phyloP scores from a whole-genome alignment of 1,140 invertebrate genomes.

The Drosophila ananassae region DNA sequence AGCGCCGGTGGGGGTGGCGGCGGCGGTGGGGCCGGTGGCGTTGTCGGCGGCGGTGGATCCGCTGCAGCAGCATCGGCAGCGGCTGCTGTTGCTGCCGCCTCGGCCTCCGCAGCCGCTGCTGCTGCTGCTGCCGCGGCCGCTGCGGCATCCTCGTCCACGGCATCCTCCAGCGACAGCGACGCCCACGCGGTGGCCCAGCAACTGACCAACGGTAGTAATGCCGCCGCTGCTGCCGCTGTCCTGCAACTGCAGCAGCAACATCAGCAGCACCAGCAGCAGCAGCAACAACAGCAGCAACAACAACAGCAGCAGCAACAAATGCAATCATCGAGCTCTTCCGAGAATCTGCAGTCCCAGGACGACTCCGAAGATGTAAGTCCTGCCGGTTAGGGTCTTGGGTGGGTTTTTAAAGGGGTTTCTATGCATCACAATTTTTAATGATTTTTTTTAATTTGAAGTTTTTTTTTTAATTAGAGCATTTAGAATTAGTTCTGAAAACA shows the following conservation, averaged over 20 bases:
- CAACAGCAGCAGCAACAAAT: conserved; percentile 72
- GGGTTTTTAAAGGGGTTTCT: background rate
- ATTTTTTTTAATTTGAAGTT: background rate
- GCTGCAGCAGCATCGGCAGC: conserved; percentile 49
- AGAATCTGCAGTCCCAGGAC: conserved; percentile 83
- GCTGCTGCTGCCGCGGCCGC: conserved; percentile 52
- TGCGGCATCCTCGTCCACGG: conserved; percentile 50
- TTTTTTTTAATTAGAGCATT: background rate
- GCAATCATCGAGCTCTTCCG: conserved; percentile 83
- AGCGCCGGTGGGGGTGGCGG: conserved; percentile 18
- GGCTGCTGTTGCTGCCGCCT: conserved; percentile 47
- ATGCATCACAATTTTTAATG: background rate
- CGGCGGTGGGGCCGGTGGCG: conserved; percentile 39
- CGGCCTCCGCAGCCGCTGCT: conserved; percentile 42
- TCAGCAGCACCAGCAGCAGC: conserved; percentile 63
- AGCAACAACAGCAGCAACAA: conserved; percentile 63
- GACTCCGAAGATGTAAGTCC: conserved; percentile 81
- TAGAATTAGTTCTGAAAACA: too few relatives aligned
- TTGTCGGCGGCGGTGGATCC: conserved; percentile 25
- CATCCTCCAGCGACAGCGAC: conserved; percentile 53
- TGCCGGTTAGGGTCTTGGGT: background rate
- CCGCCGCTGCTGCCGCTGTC: conserved; percentile 58
- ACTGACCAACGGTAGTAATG: conserved; percentile 60
- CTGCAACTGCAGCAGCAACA: conserved; percentile 53
- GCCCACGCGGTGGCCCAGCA: conserved; percentile 33